Base-by-base conservation (phyloP, 2,797 vertebrate genomes). In the Silurus aristotelis region DNA sequence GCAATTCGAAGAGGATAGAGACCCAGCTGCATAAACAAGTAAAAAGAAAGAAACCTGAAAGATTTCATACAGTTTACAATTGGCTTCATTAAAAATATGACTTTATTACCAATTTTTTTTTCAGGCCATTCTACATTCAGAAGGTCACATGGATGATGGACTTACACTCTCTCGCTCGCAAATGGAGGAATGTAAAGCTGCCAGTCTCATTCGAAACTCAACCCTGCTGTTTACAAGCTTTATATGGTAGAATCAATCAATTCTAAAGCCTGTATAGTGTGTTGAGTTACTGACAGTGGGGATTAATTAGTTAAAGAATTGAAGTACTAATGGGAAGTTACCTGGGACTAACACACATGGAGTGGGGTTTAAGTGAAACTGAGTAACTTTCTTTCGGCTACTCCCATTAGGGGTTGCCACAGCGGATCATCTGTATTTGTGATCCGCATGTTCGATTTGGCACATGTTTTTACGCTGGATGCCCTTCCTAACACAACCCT, bases 71-170 rank as follows among this genome's bases (percentile, higher is more conserved):
- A 56, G 7, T 58, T 58, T n/a, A 63, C 43, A 79, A 43, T 20
- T 22, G 15, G 4, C 7, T 9, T 58, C 19, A 58, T 58, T n/a
- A 25, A 3, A 27, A 22, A 72, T 22, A 46, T n/a, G 2, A 17
- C 17, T 56, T 52, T 10, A 31, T 60, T 19, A 58, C 2, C 19
- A 19, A 4, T 20, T n/a, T 79, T n/a, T 72, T 85, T 90, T 83
- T 22, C 61, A 99, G 98, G 98, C 97, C 31, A 95, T 98, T 90
- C 94, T 99, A 94, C 96, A 99, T 85, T 95, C 95, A 1, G 98
- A 99, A 92, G 98, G 98, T 67, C 98, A 99, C 87, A 99, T 99
- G 98, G 98, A 99, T 14, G 98, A 99, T 27, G 98, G 98, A 43
- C 93, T 99, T 89, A 98, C 96, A 0, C 91, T 99, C 79, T 99